Percentiles rank a stretch among this genome's conserved stretches.
phyloP scores from a whole-genome alignment of 2,797 vertebrate species.

The Gorsachius magnificus region DNA sequence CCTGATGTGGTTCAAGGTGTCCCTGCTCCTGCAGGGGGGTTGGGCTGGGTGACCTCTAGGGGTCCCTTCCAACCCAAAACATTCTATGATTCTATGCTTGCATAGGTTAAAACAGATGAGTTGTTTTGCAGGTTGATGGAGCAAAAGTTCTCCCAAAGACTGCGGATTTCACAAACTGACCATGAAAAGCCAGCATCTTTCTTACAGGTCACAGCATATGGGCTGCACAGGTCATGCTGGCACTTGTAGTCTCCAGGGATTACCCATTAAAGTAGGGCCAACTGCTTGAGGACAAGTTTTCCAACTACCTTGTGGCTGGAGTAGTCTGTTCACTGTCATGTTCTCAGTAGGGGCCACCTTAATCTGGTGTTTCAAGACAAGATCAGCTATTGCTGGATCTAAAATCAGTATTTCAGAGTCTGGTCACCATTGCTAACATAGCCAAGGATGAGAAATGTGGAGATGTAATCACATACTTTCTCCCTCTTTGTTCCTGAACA shows the following conservation, averaged over 20 bases:
- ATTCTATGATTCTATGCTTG: too few species aligned
- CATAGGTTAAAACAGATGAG: background rate
- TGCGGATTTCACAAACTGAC: background rate
- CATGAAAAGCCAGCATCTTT: background rate
- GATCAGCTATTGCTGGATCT: background rate
- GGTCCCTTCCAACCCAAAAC: too few species aligned
- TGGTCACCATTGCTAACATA: fast-evolving
- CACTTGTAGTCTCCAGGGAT: background rate
- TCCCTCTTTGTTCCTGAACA: background rate
- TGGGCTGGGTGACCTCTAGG: too few species aligned
- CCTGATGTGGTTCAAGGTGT: too few species aligned
- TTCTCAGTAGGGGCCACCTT: background rate
- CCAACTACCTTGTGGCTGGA: background rate
- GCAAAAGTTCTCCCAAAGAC: background rate
- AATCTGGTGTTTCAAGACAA: background rate
- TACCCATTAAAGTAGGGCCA: background rate
- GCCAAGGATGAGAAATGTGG: background rate
- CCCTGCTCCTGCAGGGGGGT: too few species aligned
- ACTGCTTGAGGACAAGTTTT: background rate
- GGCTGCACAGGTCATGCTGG: background rate
- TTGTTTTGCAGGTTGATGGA: background rate
- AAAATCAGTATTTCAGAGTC: background rate
- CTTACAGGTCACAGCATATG: background rate
- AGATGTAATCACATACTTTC: background rate
- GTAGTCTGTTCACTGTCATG: background rate